Evolutionary conservation across 1,140 invertebrate genomes (phyloP).

Genomic region (Gonioctena quinquepunctata): DNA sequence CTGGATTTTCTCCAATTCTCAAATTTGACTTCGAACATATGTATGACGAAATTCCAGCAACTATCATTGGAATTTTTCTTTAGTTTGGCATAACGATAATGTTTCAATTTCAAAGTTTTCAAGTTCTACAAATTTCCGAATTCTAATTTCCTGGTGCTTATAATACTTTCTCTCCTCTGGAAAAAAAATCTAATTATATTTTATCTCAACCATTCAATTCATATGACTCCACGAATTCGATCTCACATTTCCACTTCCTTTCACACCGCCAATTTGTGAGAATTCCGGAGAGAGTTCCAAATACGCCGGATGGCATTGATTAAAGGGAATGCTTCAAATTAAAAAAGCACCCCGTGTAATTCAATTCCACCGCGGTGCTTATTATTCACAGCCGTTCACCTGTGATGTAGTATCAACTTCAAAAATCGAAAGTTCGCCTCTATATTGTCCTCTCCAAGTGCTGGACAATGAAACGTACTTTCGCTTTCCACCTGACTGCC

Average conservation of each 20-base stretch:
- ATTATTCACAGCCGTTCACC: background rate
- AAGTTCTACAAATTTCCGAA: too few species aligned
- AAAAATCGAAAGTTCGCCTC: slow-evolving; percentile 6
- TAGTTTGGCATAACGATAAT: too few species aligned
- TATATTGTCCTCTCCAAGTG: background rate
- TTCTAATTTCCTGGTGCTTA: too few species aligned
- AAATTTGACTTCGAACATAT: too few species aligned
- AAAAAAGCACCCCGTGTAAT: background rate
- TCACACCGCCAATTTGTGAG: background rate
- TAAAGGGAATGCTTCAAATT: background rate
- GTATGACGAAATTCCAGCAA: too few species aligned
- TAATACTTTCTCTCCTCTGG: too few species aligned
- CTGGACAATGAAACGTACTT: slow-evolving; percentile 4
- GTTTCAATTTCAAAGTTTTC: too few species aligned
- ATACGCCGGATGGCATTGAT: background rate
- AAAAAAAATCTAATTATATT: too few species aligned
- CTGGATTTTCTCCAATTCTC: too few species aligned
- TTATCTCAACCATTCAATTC: too few species aligned
- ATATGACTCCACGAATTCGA: too few species aligned
- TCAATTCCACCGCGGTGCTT: background rate
- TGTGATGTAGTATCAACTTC: slow-evolving; percentile 13
- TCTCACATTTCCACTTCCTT: background rate
- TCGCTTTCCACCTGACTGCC: background rate
- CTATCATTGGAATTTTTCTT: too few species aligned
- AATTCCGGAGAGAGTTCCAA: background rate